Conservation (phyloP, 1,140 invertebrate genomes). For the Macrosteles quadrilineatus region DNA sequence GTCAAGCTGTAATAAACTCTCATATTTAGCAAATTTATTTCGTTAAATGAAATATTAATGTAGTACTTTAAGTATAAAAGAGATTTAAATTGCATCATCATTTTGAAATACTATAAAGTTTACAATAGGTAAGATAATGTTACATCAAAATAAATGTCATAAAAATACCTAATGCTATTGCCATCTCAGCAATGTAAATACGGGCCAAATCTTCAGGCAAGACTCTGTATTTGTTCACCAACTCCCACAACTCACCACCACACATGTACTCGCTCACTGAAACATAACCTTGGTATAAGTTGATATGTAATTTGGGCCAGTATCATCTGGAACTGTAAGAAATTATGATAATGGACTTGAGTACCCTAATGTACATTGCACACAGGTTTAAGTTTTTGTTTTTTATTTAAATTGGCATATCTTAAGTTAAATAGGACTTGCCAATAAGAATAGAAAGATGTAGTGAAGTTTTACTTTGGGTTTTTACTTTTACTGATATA, state of each 20-base stretch:
- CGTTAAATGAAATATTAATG: background rate
- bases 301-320: background rate
- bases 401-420: background rate
- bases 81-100: background rate
- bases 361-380: background rate
- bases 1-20: background rate
- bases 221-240: conserved; percentile 66
- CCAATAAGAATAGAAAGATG: background rate
- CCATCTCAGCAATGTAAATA: conserved; percentile 82
- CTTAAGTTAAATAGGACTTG: background rate
- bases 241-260: conserved; percentile 75
- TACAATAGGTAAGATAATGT: background rate
- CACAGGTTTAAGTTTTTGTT: background rate
- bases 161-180: conserved; percentile 74
- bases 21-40: conserved; percentile 2
- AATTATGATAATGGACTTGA: background rate
- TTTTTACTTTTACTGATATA: too few species aligned
- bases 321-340: background rate
- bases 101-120: background rate
- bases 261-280: conserved; percentile 80
- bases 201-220: conserved; percentile 75
- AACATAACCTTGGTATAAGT: conserved; percentile 47
- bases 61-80: background rate
- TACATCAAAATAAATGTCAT: background rate
- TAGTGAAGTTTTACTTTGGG: too few species aligned